These are phyloP conservation scores for Chironomus tepperi DNA, from an alignment of 1,140 invertebrate genomes.

Conservation along the genomic window DNA sequence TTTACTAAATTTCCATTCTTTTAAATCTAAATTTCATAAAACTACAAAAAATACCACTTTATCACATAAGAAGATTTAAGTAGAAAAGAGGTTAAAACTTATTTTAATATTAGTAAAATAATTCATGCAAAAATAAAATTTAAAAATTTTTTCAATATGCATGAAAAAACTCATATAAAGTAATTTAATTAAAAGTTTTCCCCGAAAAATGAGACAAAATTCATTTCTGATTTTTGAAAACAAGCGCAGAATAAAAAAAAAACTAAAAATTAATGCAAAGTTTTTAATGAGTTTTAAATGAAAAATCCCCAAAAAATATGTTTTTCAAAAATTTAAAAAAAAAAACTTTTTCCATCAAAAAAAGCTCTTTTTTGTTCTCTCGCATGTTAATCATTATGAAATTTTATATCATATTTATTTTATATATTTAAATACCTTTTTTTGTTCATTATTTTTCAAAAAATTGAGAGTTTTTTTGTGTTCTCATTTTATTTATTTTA, in stretches of 20 bases:
- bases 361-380: not conserved
- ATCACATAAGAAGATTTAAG: no score
- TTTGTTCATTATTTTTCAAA: not conserved
- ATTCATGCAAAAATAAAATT: no score
- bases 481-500: not conserved
- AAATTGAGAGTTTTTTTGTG: slow-evolving; percentile 6
- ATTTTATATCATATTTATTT: not conserved
- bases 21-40: no score
- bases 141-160: no score
- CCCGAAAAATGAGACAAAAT: not conserved
- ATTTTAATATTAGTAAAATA: no score
- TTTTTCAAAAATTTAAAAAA: not conserved
- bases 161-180: no score
- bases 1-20: no score
- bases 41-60: no score
- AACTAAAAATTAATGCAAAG: not conserved
- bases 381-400: not conserved
- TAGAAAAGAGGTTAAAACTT: no score
- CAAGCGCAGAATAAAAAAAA: not conserved
- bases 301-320: not conserved
- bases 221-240: not conserved
- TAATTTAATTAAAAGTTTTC: no score
- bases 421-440: no score
- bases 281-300: slow-evolving; percentile 14
- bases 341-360: not conserved